These are phyloP conservation scores for Hestina assimilis DNA, from an alignment of 1,140 invertebrate species.

Conservation along the genomic window DNA sequence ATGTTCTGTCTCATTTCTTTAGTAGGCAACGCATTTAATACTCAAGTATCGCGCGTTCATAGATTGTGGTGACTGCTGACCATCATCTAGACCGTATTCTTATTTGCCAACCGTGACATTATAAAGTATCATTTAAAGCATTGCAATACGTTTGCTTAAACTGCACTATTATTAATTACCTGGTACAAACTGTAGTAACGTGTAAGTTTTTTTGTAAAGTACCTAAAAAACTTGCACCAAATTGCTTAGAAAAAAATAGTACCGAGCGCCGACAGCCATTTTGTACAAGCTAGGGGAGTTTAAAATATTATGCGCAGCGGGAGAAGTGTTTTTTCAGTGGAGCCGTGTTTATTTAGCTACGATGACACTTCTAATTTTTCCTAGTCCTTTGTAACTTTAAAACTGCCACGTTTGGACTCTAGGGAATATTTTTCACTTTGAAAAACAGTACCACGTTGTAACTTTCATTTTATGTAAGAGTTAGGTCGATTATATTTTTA, in stretches of 20 bases:
- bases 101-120: too few species aligned
- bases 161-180: too few species aligned
- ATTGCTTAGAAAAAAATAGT: conserved; percentile 58
- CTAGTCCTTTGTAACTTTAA: conserved; percentile 13
- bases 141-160: too few species aligned
- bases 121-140: too few species aligned
- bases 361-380: conserved; percentile 55
- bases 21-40: too few species aligned
- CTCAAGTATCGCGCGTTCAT: too few species aligned
- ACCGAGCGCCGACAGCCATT: conserved; percentile 71
- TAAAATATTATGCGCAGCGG: conserved; percentile 67
- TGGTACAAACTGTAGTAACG: too few species aligned
- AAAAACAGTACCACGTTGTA: neutral
- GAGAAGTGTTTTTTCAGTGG: conserved; percentile 62
- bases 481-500: too few species aligned
- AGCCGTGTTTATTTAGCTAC: conserved; percentile 47
- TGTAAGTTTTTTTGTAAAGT: neutral
- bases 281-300: conserved; percentile 66
- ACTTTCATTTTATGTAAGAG: too few species aligned
- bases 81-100: too few species aligned
- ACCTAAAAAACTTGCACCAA: conserved; percentile 28
- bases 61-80: too few species aligned
- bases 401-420: conserved; percentile 4
- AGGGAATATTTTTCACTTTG: conserved; percentile 6
- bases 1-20: too few species aligned